These are phyloP conservation scores for Menidia menidia DNA, from an alignment of 2,797 vertebrate species.

Conservation along the genomic window DNA sequence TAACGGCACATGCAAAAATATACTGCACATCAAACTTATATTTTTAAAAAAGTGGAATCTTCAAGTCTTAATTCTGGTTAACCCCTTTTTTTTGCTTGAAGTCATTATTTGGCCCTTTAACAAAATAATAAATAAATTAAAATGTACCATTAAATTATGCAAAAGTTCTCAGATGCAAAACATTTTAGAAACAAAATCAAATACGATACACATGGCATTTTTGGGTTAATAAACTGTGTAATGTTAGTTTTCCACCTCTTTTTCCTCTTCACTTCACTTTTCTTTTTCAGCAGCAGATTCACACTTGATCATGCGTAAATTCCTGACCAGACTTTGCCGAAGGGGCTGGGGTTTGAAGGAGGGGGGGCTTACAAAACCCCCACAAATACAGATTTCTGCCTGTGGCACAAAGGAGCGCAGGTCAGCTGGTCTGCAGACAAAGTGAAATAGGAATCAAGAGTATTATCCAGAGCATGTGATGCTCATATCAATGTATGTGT, in stretches of 20 bases:
- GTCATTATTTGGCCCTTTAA: too few relatives aligned
- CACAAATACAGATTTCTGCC: conserved; percentile 40
- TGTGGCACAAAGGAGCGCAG: conserved; percentile 43
- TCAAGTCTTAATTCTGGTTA: too few relatives aligned
- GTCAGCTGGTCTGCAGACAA: conserved; percentile 72
- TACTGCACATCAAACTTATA: too few relatives aligned
- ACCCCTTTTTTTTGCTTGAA: too few relatives aligned
- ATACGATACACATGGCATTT: not conserved
- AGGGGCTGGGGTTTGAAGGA: not conserved
- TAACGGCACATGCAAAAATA: too few relatives aligned
- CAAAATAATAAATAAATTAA: too few relatives aligned
- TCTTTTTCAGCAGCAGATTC: conserved; percentile 1
- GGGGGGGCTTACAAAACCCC: not conserved
- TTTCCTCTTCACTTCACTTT: conserved; percentile 7
- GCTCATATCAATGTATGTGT: conserved; percentile 32
- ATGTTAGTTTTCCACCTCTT: not conserved
- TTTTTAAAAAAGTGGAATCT: too few relatives aligned
- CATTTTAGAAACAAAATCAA: too few relatives aligned
- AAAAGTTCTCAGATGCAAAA: too few relatives aligned
- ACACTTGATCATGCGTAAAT: conserved; percentile 35
- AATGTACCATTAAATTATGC: too few relatives aligned
- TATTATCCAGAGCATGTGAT: conserved; percentile 84
- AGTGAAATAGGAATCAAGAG: conserved; percentile 58
- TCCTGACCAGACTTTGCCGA: conserved; percentile 9
- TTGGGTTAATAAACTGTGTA: not conserved